Evolutionary conservation across 1,140 invertebrate genomes (phyloP).

Genomic region (Amphibalanus amphitrite): DNA sequence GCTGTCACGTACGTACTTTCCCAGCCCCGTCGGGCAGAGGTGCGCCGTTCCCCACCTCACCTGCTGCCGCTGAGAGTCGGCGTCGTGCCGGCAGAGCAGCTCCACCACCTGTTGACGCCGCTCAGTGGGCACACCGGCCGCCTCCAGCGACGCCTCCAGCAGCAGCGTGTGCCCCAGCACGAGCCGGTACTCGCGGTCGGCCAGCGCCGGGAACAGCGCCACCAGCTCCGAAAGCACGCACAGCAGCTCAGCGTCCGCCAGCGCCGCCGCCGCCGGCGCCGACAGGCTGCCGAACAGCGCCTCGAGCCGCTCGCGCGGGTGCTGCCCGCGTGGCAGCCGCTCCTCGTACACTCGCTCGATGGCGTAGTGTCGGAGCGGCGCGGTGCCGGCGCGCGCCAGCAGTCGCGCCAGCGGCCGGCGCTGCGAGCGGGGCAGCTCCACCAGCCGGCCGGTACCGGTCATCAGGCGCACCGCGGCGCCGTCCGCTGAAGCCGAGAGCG

Average conservation of each 20-base stretch:
- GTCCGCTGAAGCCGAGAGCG: too few species aligned
- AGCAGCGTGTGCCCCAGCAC: not conserved
- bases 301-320: not conserved
- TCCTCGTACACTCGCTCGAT: conserved; percentile 73
- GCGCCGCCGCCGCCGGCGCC: not conserved
- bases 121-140: conserved; percentile 16
- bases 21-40: too few species aligned
- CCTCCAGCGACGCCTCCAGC: conserved; percentile 17
- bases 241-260: conserved; percentile 3
- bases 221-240: not conserved
- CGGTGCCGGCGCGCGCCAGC: conserved; percentile 61
- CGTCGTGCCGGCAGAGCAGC: not conserved
- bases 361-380: conserved; percentile 56
- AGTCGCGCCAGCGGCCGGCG: conserved; percentile 50
- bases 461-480: conserved; percentile 23
- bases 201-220: conserved; percentile 1
- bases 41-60: too few species aligned
- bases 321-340: conserved; percentile 24
- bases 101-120: conserved; percentile 15
- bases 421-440: not conserved
- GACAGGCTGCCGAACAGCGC: not conserved
- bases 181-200: not conserved
- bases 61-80: not conserved
- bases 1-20: too few species aligned
- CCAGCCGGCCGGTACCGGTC: conserved; percentile 19